These are phyloP conservation scores for Drosophila pseudotalamancana DNA, from an alignment of 2,888 invertebrate species.

Conservation along the genomic window DNA sequence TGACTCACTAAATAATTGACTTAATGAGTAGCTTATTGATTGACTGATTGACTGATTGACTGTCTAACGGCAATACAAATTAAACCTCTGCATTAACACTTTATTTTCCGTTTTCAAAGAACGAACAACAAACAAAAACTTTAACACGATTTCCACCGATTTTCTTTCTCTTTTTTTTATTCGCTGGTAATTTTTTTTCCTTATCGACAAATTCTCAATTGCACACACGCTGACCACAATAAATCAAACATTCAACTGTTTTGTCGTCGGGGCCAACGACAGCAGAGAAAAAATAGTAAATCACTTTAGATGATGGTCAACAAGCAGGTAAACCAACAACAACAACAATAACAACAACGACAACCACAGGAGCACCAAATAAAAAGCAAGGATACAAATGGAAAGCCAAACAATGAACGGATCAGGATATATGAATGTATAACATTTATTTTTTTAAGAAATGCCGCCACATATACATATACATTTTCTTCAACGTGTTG, in stretches of 20 bases:
- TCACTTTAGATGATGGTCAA: constrained; percentile 41
- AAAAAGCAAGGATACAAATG: constrained; percentile 15
- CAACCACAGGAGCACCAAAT: neutral
- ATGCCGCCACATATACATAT: constrained; percentile 10
- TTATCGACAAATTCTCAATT: constrained; percentile 36
- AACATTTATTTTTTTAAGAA: constrained; percentile 12
- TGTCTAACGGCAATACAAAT: too few relatives aligned
- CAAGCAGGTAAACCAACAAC: constrained; percentile 21
- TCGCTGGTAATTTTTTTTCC: constrained; percentile 3
- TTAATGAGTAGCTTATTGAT: neutral
- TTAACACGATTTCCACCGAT: neutral
- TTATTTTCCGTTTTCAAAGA: too few relatives aligned
- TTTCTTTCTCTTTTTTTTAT: neutral
- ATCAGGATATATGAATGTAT: constrained; percentile 10
- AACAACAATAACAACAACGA: constrained; percentile 7
- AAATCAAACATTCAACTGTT: constrained; percentile 71
- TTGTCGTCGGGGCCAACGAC: constrained; percentile 51
- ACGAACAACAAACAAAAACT: neutral
- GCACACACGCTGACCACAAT: constrained; percentile 46
- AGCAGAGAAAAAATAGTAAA: constrained; percentile 50
- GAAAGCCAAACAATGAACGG: constrained; percentile 26
- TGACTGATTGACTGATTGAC: neutral
- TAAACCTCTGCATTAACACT: too few relatives aligned
- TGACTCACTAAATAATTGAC: neutral
- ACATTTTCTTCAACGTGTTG: neutral